Conservation (phyloP, 2,113 vertebrate species). For the Micromys minutus region DNA sequence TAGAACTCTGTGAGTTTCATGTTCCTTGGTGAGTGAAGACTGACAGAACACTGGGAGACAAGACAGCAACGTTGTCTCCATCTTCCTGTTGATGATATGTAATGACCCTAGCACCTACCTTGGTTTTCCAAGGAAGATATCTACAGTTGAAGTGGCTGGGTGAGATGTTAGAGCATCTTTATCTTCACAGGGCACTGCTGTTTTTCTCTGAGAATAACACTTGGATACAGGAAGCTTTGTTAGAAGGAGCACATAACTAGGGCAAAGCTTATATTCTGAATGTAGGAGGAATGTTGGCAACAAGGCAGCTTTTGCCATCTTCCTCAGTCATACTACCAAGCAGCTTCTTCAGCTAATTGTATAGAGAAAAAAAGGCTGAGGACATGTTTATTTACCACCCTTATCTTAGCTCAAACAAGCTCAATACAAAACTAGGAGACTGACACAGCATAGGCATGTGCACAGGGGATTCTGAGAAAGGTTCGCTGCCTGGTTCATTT, state of each 20-base stretch:
- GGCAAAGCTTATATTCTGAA: background rate
- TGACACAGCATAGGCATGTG: background rate
- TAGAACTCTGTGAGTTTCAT: background rate
- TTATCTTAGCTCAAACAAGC: background rate
- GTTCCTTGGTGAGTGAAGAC: slow-evolving; percentile 14
- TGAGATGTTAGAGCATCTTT: background rate
- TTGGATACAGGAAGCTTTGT: background rate
- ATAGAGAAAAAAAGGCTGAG: background rate
- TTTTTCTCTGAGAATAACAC: background rate
- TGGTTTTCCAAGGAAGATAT: background rate
- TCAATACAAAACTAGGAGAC: background rate
- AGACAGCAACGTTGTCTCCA: background rate
- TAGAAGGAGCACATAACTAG: background rate
- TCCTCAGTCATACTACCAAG: background rate
- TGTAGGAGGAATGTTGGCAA: background rate
- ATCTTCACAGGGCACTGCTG: background rate
- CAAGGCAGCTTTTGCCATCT: background rate
- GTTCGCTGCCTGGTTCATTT: background rate
- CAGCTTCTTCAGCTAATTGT: background rate
- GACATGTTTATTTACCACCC: background rate
- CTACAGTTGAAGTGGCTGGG: background rate
- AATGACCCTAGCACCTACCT: background rate
- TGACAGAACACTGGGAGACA: background rate
- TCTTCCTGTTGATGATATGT: background rate
- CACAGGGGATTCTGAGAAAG: background rate